Percentiles rank a stretch among this genome's conserved stretches.
phyloP scores from a whole-genome alignment of 2,888 invertebrate genomes.

The Anodontia alba region DNA sequence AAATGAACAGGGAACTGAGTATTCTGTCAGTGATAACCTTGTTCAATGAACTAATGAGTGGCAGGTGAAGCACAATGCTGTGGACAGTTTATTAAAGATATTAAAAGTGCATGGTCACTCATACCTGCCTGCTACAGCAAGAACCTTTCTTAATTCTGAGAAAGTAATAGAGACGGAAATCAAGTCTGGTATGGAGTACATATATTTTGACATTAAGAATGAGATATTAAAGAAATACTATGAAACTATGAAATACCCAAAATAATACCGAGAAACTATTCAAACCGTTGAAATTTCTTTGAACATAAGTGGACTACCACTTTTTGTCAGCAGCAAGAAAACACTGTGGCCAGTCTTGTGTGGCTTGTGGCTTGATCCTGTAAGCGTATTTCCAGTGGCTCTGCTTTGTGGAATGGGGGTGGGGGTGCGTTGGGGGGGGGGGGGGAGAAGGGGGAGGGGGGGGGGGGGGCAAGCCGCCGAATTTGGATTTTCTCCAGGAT shows the following conservation, averaged over 20 bases:
- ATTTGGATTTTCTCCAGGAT: conserved; percentile 15
- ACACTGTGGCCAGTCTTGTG: conserved; percentile 15
- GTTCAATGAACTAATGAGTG: conserved; percentile 5
- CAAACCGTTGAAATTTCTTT: conserved; percentile 2
- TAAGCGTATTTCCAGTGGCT: background rate
- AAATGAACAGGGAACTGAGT: background rate
- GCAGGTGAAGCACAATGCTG: conserved; percentile 19
- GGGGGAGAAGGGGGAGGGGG: too few species aligned
- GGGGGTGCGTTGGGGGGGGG: too few species aligned
- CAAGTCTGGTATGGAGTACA: conserved; percentile 11
- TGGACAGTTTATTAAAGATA: conserved; percentile 13
- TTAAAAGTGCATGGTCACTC: conserved; percentile 20
- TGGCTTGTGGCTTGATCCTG: background rate
- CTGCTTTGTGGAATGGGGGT: conserved; percentile 7
- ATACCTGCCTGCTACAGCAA: background rate
- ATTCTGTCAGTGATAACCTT: background rate
- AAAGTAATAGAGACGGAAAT: background rate
- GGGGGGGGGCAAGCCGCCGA: background rate
- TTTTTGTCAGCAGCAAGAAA: background rate
- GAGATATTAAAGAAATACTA: background rate
- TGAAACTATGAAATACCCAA: background rate
- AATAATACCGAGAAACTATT: background rate
- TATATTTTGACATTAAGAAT: background rate
- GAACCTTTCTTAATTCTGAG: background rate
- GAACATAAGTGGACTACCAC: conserved; percentile 12